These are phyloP conservation scores for Tachina lurida DNA, from an alignment of 2,888 invertebrate species.

Conservation along the genomic window DNA sequence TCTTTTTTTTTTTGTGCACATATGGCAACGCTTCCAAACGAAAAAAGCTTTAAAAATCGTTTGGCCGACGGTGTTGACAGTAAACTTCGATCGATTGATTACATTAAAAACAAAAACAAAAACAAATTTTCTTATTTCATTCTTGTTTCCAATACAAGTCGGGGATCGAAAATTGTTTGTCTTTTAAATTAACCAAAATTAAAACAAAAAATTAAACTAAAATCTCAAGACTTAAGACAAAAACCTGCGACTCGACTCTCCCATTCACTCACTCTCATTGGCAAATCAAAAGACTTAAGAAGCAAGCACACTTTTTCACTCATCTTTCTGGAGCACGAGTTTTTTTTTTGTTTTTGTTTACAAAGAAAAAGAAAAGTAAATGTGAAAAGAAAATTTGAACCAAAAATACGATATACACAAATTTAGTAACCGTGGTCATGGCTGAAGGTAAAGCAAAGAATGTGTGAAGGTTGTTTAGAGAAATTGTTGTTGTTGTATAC, in stretches of 20 bases:
- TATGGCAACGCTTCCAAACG: neutral
- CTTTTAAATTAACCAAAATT: neutral
- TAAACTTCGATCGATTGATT: too few species aligned
- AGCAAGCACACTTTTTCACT: slow-evolving; percentile 31
- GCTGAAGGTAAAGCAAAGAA: slow-evolving; percentile 81
- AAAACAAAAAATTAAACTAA: neutral
- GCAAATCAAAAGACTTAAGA: slow-evolving; percentile 59
- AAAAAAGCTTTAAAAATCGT: neutral
- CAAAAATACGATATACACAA: slow-evolving; percentile 62
- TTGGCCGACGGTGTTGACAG: too few species aligned
- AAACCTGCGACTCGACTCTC: slow-evolving; percentile 4
- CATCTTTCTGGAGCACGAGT: slow-evolving; percentile 22
- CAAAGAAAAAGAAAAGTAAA: slow-evolving; percentile 46
- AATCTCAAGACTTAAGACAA: slow-evolving; percentile 42
- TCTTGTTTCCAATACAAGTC: too few species aligned
- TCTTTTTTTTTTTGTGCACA: too few species aligned
- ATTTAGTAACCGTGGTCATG: slow-evolving; percentile 82
- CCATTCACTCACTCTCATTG: neutral
- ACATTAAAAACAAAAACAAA: too few species aligned
- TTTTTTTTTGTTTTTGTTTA: neutral
- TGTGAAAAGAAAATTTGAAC: slow-evolving; percentile 45
- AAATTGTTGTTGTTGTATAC: slow-evolving; percentile 72
- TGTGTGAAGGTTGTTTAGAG: slow-evolving; percentile 82
- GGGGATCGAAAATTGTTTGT: too few species aligned
- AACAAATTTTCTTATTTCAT: too few species aligned